Evolutionary conservation across 2,888 invertebrate species (phyloP).

Genomic region (Cybosia mesomella): DNA sequence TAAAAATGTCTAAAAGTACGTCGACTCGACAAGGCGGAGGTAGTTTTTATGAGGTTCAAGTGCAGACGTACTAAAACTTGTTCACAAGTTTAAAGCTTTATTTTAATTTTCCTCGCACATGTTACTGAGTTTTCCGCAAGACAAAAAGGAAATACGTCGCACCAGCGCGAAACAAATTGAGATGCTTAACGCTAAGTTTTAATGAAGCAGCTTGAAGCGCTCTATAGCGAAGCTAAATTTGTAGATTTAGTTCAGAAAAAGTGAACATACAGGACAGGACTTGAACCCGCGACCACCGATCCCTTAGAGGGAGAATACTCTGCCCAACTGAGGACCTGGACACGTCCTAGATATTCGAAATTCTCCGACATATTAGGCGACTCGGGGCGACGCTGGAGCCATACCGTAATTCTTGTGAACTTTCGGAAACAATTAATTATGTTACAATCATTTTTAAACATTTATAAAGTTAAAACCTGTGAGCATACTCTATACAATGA

Average conservation of each 20-base stretch:
- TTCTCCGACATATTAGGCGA: no score
- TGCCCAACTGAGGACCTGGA: no score
- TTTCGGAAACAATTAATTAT: no score
- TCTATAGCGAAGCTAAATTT: no score
- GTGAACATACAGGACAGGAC: no score
- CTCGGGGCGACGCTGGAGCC: no score
- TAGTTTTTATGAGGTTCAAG: conserved; percentile 73
- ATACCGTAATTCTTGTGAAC: no score
- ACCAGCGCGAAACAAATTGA: conserved; percentile 75
- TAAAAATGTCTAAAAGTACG: conserved; percentile 77
- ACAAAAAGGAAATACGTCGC: conserved; percentile 71
- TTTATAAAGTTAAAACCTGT: background rate
- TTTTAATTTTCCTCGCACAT: conserved; percentile 82
- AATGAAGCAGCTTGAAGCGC: conserved; percentile 52
- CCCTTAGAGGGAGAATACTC: no score
- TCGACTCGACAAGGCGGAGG: conserved; percentile 64
- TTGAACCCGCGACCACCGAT: no score
- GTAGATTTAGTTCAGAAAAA: no score
- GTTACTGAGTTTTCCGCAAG: conserved; percentile 60
- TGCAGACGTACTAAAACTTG: conserved; percentile 78
- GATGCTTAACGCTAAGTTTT: conserved; percentile 63
- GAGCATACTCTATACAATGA: background rate
- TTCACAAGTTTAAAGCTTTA: conserved; percentile 80
- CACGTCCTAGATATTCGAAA: no score
- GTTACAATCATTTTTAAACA: no score